These are phyloP conservation scores for Sinhomidia bicolor DNA, from an alignment of 2,888 invertebrate species.

Conservation along the genomic window DNA sequence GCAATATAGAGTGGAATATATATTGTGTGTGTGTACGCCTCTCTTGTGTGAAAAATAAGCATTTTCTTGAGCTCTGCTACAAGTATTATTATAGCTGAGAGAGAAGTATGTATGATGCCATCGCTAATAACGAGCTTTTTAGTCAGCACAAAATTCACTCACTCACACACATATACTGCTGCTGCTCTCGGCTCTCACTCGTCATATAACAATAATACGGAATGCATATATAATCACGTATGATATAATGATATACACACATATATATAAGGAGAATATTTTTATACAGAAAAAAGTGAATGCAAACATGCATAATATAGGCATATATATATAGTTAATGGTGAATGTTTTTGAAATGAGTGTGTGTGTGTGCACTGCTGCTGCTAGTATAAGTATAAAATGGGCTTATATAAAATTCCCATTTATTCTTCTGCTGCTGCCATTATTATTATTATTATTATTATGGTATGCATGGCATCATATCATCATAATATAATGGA, in stretches of 20 bases:
- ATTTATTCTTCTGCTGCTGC: constrained; percentile 31
- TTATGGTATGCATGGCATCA: constrained; percentile 52
- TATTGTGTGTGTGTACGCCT: constrained; percentile 36
- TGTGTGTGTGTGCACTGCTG: not conserved
- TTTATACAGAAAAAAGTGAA: constrained; percentile 23
- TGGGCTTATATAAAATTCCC: constrained; percentile 15
- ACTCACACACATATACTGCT: not conserved
- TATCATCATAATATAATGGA: constrained; percentile 54
- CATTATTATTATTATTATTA: constrained; percentile 24
- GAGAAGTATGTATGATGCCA: constrained; percentile 50
- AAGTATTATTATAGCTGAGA: not conserved
- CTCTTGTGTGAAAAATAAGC: constrained; percentile 53
- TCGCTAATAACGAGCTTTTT: constrained; percentile 58
- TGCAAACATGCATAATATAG: constrained; percentile 20
- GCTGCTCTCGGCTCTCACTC: too few species aligned
- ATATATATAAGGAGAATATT: not conserved
- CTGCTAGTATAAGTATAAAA: not conserved
- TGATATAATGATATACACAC: constrained; percentile 22
- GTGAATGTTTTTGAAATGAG: constrained; percentile 24
- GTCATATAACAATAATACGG: constrained; percentile 7
- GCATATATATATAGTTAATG: constrained; percentile 17
- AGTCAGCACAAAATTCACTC: constrained; percentile 61
- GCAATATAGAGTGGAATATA: not conserved
- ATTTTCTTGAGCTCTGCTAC: not conserved
- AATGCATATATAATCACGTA: constrained; percentile 48